Evolutionary conservation across 2,797 vertebrate species (phyloP).

Genomic region (Bufotes viridis): DNA sequence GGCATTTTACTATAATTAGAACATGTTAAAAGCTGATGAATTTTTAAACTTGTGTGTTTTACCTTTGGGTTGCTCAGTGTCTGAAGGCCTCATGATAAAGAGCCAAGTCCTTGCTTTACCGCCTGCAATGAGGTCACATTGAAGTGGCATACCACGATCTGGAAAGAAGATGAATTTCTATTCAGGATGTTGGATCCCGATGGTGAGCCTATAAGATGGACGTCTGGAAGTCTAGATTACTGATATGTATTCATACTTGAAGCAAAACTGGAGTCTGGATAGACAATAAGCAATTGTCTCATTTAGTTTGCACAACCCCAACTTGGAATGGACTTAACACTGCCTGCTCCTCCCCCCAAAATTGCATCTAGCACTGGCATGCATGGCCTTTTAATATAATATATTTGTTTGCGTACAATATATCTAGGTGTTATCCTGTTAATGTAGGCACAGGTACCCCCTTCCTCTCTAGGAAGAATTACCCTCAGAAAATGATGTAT

Average conservation of each 20-base stretch:
- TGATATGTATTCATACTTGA: slow-evolving; percentile 41
- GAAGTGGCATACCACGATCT: slow-evolving; percentile 25
- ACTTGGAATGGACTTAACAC: slow-evolving; percentile 53
- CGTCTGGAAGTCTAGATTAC: slow-evolving; percentile 3
- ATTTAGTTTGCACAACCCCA: slow-evolving; percentile 39
- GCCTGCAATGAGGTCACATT: slow-evolving; percentile 4
- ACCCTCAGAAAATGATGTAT: slow-evolving; percentile 25
- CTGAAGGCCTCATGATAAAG: background rate
- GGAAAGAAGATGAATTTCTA: background rate
- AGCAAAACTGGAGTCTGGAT: slow-evolving; percentile 36
- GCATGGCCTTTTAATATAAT: slow-evolving; percentile 58
- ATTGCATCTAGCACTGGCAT: slow-evolving; percentile 54
- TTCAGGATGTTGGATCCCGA: background rate
- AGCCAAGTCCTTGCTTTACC: slow-evolving; percentile 16
- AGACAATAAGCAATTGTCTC: slow-evolving; percentile 39
- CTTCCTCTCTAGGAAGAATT: slow-evolving; percentile 26
- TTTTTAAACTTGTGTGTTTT: slow-evolving; percentile 35
- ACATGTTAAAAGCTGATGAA: slow-evolving; percentile 49
- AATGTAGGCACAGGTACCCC: slow-evolving; percentile 41
- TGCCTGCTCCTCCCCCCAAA: slow-evolving; percentile 54
- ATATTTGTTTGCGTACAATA: slow-evolving; percentile 57
- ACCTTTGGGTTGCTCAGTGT: slow-evolving; percentile 34
- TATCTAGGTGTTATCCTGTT: slow-evolving; percentile 60
- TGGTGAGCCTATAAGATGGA: background rate
- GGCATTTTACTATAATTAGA: slow-evolving; percentile 43